phyloP scores from a whole-genome alignment of 2,797 vertebrate genomes.

The Xiphophorus birchmanni region DNA sequence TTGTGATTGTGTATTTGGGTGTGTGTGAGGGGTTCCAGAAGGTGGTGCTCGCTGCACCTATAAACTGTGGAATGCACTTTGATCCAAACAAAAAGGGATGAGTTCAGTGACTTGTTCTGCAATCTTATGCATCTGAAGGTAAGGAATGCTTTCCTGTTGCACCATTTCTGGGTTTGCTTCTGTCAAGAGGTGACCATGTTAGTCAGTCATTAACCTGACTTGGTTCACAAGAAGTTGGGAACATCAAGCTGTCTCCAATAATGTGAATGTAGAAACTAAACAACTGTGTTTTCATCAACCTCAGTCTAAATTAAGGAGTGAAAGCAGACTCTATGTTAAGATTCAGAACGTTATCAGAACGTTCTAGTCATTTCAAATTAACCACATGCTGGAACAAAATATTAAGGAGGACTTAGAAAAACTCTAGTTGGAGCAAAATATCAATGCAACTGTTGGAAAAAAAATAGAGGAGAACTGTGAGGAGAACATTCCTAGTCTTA shows the following conservation, averaged over 20 bases:
- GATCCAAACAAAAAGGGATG: slow-evolving; percentile 6
- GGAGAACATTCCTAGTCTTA: neutral
- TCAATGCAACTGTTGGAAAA: neutral
- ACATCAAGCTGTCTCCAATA: slow-evolving; percentile 5
- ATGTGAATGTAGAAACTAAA: neutral
- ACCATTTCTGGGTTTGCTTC: neutral
- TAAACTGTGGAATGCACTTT: neutral
- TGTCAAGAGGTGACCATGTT: neutral
- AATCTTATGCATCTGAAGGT: neutral
- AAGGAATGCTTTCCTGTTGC: neutral
- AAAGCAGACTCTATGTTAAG: neutral
- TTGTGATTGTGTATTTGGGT: neutral
- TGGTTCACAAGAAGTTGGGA: slow-evolving; percentile 31
- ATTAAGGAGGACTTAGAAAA: neutral
- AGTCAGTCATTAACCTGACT: slow-evolving; percentile 30
- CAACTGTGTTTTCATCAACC: slow-evolving; percentile 10
- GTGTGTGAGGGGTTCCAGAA: neutral
- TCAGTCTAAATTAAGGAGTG: slow-evolving; percentile 17
- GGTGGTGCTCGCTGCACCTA: neutral
- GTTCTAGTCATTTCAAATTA: neutral
- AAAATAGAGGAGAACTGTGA: neutral
- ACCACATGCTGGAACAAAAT: neutral
- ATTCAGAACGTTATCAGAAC: neutral
- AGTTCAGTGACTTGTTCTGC: neutral
- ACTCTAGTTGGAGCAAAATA: neutral